phyloP scores from a whole-genome alignment of 2,888 invertebrate species.

The Baronia brevicornis region DNA sequence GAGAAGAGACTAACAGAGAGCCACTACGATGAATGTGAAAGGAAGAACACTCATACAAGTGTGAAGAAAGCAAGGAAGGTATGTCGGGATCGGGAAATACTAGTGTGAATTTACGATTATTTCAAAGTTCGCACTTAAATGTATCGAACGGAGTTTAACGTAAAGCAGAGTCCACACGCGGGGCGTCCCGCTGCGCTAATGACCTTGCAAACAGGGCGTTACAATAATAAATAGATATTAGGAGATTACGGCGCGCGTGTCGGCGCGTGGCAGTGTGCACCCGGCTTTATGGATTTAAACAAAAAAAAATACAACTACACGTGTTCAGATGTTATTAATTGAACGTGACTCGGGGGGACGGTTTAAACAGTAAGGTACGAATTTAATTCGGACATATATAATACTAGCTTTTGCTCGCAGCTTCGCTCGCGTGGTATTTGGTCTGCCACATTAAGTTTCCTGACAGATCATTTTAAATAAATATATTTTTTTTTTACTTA shows the following conservation, averaged over 20 bases:
- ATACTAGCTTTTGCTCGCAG: background rate
- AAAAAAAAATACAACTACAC: too few relatives aligned
- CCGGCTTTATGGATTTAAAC: constrained; percentile 25
- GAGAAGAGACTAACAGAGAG: too few relatives aligned
- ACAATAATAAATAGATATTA: constrained; percentile 57
- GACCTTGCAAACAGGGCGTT: constrained; percentile 42
- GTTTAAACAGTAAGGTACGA: too few relatives aligned
- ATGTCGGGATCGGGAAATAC: too few relatives aligned
- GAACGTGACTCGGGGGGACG: constrained; percentile 7
- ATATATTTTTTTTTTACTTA: background rate
- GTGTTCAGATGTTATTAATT: constrained; percentile 11
- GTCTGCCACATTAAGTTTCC: background rate
- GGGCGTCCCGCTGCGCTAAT: constrained; percentile 43
- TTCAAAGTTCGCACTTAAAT: background rate
- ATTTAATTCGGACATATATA: background rate
- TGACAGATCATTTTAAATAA: background rate
- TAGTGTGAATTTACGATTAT: too few relatives aligned
- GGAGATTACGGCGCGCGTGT: constrained; percentile 40
- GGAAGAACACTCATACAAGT: too few relatives aligned
- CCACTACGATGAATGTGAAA: too few relatives aligned
- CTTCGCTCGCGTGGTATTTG: too few relatives aligned
- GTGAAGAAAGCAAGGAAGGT: too few relatives aligned
- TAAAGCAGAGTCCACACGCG: constrained; percentile 33
- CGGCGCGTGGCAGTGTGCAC: constrained; percentile 29
- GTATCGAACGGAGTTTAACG: constrained; percentile 4